Percentiles rank a stretch among this genome's conserved stretches.
These are phyloP conservation scores for Dolichopus griseipennis DNA, from an alignment of 2,888 invertebrate species.

Conservation along the genomic window DNA sequence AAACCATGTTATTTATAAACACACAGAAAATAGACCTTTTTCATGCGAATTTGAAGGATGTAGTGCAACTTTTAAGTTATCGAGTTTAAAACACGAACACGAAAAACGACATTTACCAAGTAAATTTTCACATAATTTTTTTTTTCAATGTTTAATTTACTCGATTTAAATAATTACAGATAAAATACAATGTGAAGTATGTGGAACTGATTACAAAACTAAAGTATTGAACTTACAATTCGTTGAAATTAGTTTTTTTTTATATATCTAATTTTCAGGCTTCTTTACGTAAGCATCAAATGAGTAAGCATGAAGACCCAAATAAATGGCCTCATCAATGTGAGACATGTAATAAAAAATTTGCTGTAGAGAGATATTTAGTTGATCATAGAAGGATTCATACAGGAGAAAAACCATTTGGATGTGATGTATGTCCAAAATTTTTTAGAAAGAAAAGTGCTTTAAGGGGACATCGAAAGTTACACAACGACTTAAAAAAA, in stretches of 20 bases:
- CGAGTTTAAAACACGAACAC: background rate
- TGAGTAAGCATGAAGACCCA: background rate
- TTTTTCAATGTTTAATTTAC: background rate
- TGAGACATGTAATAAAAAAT: background rate
- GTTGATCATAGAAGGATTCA: constrained; percentile 15
- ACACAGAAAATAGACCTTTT: background rate
- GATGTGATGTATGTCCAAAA: constrained; percentile 16
- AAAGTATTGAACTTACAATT: background rate
- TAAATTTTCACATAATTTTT: background rate
- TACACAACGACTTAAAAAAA: constrained; percentile 16
- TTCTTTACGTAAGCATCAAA: background rate
- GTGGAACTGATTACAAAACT: background rate
- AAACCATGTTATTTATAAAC: constrained; percentile 7
- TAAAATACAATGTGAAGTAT: background rate
- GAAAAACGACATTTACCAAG: background rate
- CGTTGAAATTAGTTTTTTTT: background rate
- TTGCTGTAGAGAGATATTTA: background rate
- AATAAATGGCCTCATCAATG: background rate
- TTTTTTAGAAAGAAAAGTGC: constrained; percentile 15
- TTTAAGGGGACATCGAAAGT: constrained; percentile 14
- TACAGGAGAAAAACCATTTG: constrained; percentile 17
- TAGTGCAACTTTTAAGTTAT: background rate
- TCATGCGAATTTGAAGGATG: background rate
- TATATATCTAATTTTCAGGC: background rate
- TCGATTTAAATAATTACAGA: background rate